These are phyloP conservation scores for Sciaenops ocellatus DNA, from an alignment of 2,797 vertebrate genomes.

Conservation along the genomic window DNA sequence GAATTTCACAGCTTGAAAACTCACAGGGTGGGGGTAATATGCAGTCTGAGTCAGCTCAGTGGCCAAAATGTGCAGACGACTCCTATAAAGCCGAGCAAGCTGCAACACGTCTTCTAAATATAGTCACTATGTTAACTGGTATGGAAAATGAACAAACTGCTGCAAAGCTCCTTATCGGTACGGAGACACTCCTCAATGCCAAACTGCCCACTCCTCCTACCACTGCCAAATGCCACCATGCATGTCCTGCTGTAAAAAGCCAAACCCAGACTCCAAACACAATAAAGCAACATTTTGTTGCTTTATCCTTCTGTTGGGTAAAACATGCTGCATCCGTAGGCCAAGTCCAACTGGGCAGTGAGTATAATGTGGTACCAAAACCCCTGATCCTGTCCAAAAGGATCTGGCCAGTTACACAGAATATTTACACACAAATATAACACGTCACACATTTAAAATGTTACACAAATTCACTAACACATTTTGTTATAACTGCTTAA, in stretches of 20 bases:
- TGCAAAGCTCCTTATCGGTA: conserved; percentile 13
- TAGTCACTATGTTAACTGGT: conserved; percentile 32
- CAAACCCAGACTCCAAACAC: conserved; percentile 14
- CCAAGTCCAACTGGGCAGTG: conserved; percentile 4
- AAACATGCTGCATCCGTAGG: conserved; percentile 13
- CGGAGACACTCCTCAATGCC: conserved; percentile 12
- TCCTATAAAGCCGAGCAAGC: conserved; percentile 30
- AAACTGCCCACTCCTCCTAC: conserved; percentile 12
- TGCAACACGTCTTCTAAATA: conserved; percentile 38
- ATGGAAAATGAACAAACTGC: conserved; percentile 38
- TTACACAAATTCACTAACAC: too few species aligned
- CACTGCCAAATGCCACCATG: conserved; percentile 22
- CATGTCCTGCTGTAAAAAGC: conserved; percentile 7
- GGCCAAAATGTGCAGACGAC: conserved; percentile 36
- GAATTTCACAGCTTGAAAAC: conserved; percentile 42
- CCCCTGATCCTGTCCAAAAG: not conserved
- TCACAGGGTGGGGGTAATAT: conserved; percentile 10
- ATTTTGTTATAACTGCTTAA: not conserved
- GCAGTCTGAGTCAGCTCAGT: conserved; percentile 20
- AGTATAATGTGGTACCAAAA: conserved; percentile 11
- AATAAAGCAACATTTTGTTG: conserved; percentile 37
- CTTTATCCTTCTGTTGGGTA: conserved; percentile 13
- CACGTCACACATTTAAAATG: too few species aligned
- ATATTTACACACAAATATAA: not conserved
- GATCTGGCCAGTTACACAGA: not conserved